Base-by-base conservation (phyloP, 2,797 vertebrate species). In the Siniperca undulata region DNA sequence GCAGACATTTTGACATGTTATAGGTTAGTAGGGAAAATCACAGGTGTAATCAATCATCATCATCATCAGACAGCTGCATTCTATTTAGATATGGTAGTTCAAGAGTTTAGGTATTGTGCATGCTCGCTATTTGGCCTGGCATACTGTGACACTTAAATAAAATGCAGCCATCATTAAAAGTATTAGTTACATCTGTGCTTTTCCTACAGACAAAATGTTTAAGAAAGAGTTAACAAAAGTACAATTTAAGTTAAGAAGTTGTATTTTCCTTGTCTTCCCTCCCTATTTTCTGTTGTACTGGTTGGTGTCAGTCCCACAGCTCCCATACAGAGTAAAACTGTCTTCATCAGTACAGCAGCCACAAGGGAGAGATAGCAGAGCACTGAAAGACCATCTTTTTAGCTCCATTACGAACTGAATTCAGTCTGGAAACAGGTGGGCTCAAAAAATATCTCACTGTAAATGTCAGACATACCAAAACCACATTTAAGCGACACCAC, bases 341-440 rank as follows among this genome's bases (percentile, higher is more conserved):
- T 58, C 72, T 70, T 60, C 68, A 72, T 72, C 70, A 67, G 61
- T 53, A 58, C 60, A 66, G 11, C 20, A 53, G 68, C 53, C 60
- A 52, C 53, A 11, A 44, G 34, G 36, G 34, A 71, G 53, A 60
- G 60, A 52, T 34, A 36, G 13, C 36, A 36, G 2, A 19, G 34
- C 36, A 27, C 42, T 11, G 20, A 60, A 34, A 76, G 16, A 42
- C 24, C 20, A 44, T 53, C 2, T 77, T 60, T 72, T 72, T 53
- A 44, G 53, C 62, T 77, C 46, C 60, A 55, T 67, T 56, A 58
- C 36, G 36, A 40, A 52, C n/a, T 53, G 20, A 52, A 44, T 40
- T 17, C 70, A 14, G 55, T 44, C 36, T 58, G 67, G 13, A 50
- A 55, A 58, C 19, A 64, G 34, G 11, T 55, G 17, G 4, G 17